Percentiles rank a stretch among this genome's conserved stretches.
phyloP scores from a whole-genome alignment of 2,888 invertebrate genomes.

The Terebella lapidaria region DNA sequence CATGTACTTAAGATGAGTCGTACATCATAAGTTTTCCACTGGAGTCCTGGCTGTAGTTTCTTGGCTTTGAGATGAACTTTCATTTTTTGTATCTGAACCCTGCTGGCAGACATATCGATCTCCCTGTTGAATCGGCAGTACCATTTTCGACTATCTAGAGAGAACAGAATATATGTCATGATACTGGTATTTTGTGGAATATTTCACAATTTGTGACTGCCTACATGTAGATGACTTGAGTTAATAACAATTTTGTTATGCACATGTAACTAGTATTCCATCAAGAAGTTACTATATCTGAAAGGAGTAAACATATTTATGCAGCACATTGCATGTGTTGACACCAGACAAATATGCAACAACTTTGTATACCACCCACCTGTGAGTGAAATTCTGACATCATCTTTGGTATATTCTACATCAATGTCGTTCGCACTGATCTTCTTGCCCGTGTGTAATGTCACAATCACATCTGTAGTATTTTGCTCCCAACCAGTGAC shows the following conservation, averaged over 20 bases:
- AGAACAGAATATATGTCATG: background rate
- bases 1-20: too few species aligned
- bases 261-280: too few species aligned
- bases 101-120: constrained; percentile 30
- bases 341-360: too few species aligned
- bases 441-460: constrained; percentile 24
- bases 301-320: too few species aligned
- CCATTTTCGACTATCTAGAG: constrained; percentile 28
- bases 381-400: constrained; percentile 33
- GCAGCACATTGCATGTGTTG: too few species aligned
- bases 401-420: constrained; percentile 33
- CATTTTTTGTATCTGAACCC: constrained; percentile 30
- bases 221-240: too few species aligned
- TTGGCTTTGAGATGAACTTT: constrained; percentile 28
- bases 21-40: constrained; percentile 11
- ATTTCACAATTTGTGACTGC: too few species aligned
- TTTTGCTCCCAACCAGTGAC: constrained; percentile 33
- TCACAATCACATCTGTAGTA: constrained; percentile 30
- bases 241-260: too few species aligned
- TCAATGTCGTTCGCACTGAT: constrained; percentile 29
- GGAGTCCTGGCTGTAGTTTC: constrained; percentile 26
- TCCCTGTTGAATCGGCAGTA: constrained; percentile 29
- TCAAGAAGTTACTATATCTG: too few species aligned
- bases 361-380: too few species aligned
- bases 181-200: background rate